These are phyloP conservation scores for Cassiopea andromeda DNA, from an alignment of 30 jellyfish, hydroid and myxozoan species.

Conservation along the genomic window DNA sequence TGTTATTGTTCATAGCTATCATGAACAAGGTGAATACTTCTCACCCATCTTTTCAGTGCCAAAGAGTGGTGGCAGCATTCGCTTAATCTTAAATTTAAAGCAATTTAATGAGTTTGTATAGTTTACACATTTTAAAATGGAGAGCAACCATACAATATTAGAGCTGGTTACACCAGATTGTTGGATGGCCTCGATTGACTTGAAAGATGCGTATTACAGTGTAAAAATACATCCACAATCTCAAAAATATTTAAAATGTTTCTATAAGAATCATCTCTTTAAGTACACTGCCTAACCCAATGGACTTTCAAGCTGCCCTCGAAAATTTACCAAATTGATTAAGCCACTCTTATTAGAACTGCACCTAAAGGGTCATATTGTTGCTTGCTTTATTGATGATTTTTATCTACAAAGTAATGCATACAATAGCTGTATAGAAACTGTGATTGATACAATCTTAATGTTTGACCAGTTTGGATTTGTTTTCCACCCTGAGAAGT, in stretches of 20 bases:
- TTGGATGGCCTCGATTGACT: conserved; percentile 46
- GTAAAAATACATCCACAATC: conserved; percentile 15
- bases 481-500: conserved; percentile 58
- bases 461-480: conserved; percentile 40
- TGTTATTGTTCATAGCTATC: conserved; percentile 7
- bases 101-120: conserved; percentile 14
- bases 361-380: conserved; percentile 11
- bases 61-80: conserved; percentile 45
- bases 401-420: conserved; percentile 9
- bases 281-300: conserved; percentile 22
- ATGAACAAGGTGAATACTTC: conserved; percentile 22
- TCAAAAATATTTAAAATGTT: conserved; percentile 18
- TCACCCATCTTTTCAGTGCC: conserved; percentile 44
- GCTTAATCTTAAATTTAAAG: conserved; percentile 40
- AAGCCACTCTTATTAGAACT: conserved; percentile 23
- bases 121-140: conserved; percentile 50
- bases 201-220: conserved; percentile 51
- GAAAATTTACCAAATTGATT: conserved; percentile 40
- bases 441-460: conserved; percentile 15
- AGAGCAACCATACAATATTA: background rate
- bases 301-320: conserved; percentile 25
- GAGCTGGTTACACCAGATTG: conserved; percentile 24
- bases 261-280: background rate
- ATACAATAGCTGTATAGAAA: conserved; percentile 18
- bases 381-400: conserved; percentile 39